phyloP scores from a whole-genome alignment of 2,113 vertebrate genomes.

The Neogale vison region DNA sequence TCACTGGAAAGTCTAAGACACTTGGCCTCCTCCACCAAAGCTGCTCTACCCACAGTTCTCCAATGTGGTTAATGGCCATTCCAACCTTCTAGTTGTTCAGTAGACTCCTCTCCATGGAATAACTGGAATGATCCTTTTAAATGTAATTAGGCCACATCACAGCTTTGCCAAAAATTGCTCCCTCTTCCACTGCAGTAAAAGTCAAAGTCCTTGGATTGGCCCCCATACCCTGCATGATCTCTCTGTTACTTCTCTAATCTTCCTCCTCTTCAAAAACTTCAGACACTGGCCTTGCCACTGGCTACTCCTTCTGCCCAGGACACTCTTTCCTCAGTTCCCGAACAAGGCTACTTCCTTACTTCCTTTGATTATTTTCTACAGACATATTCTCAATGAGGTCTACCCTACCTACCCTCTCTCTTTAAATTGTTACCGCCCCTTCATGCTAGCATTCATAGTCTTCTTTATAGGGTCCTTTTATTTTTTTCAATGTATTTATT shows the following conservation, averaged over 20 bases:
- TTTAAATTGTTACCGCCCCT: not conserved
- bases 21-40: not conserved
- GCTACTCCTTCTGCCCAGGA: not conserved
- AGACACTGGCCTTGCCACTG: not conserved
- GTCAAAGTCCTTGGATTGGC: not conserved
- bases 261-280: not conserved
- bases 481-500: not conserved
- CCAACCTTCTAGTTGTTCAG: not conserved
- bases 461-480: not conserved
- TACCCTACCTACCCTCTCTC: not conserved
- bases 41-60: not conserved
- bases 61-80: not conserved
- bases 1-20: constrained; percentile 2
- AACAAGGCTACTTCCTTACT: not conserved
- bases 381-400: not conserved
- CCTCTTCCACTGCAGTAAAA: not conserved
- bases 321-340: not conserved
- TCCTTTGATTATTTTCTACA: not conserved
- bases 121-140: not conserved
- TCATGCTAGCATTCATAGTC: not conserved
- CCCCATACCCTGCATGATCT: not conserved
- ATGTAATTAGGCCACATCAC: not conserved
- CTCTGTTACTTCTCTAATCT: not conserved
- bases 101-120: not conserved
- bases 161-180: not conserved